phyloP scores from a whole-genome alignment of 2,113 vertebrate genomes.

The Grus americana region DNA sequence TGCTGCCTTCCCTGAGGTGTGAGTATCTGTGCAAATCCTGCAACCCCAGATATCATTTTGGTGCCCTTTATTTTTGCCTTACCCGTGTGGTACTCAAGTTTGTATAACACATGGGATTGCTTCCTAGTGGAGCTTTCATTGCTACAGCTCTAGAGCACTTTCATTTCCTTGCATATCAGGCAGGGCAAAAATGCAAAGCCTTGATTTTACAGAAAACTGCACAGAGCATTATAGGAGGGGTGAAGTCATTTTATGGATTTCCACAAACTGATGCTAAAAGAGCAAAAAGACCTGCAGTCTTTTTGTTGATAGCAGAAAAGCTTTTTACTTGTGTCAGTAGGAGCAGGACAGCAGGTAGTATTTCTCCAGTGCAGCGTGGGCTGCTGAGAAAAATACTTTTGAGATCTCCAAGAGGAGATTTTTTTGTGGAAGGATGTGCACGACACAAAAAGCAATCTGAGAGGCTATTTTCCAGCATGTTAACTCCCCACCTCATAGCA shows the following conservation, averaged over 20 bases:
- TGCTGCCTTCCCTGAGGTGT: neutral
- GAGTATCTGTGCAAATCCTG: neutral
- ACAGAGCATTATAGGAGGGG: neutral
- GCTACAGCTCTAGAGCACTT: neutral
- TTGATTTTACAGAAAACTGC: neutral
- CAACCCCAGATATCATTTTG: neutral
- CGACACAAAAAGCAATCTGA: neutral
- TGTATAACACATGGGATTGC: neutral
- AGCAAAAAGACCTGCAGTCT: neutral
- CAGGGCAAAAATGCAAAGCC: neutral
- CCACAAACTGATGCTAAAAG: neutral
- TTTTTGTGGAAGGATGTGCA: neutral
- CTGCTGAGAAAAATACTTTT: neutral
- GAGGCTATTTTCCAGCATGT: neutral
- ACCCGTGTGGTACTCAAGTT: neutral
- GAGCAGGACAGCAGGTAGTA: neutral
- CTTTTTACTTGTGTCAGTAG: neutral
- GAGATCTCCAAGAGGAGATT: neutral
- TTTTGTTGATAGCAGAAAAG: neutral
- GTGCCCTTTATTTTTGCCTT: slow-evolving; percentile 1
- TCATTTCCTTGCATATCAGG: neutral
- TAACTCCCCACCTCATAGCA: neutral
- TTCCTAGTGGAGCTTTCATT: neutral
- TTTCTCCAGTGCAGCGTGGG: neutral
- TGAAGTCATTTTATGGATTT: neutral